These are phyloP conservation scores for Xanthorhoe spadicearia DNA, from an alignment of 2,888 invertebrate genomes.

Conservation along the genomic window DNA sequence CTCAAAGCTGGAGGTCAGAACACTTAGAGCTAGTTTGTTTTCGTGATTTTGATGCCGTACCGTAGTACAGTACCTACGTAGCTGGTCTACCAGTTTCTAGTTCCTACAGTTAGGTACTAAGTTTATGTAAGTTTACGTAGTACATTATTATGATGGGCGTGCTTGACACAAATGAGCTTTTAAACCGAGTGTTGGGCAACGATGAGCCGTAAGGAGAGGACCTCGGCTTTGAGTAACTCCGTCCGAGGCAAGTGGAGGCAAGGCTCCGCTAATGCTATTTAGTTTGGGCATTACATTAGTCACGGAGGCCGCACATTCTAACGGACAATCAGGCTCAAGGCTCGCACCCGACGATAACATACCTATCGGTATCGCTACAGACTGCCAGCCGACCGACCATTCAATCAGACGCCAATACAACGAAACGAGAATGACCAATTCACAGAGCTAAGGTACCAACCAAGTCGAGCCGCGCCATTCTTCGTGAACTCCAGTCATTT, in stretches of 20 bases:
- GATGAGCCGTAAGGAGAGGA: neutral
- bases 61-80: too few species aligned
- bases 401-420: neutral
- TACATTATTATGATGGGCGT: neutral
- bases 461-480: too few species aligned
- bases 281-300: conserved; percentile 17
- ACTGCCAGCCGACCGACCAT: neutral
- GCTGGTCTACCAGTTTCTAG: too few species aligned
- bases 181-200: neutral
- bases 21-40: too few species aligned
- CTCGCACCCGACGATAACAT: conserved; percentile 9
- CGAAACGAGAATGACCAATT: too few species aligned
- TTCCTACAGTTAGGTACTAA: too few species aligned
- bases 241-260: neutral
- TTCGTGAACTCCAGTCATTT: too few species aligned
- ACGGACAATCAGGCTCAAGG: conserved; percentile 27
- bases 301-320: conserved; percentile 32
- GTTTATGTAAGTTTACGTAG: neutral
- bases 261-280: conserved; percentile 2
- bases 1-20: too few species aligned
- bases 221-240: neutral
- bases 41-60: too few species aligned
- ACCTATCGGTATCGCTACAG: neutral
- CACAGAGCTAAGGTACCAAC: too few species aligned
- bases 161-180: neutral